phyloP scores from a whole-genome alignment of 1,140 invertebrate genomes.

The Acromyrmex charruanus region DNA sequence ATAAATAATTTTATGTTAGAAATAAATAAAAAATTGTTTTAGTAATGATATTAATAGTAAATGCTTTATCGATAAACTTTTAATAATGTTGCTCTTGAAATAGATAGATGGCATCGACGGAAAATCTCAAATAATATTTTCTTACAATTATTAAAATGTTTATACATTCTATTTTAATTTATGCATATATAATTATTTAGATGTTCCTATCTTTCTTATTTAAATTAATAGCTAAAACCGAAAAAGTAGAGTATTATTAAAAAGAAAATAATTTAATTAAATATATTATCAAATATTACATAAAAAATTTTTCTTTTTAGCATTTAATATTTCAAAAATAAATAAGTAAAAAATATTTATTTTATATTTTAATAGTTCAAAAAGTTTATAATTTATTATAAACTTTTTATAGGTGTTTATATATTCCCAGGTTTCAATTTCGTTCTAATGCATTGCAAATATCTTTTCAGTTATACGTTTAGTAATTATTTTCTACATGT shows the following conservation, averaged over 20 bases:
- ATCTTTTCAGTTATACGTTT: not conserved
- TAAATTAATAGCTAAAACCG: slow-evolving; percentile 86
- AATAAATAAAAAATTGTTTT: not conserved
- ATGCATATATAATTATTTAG: not conserved
- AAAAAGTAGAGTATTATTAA: slow-evolving; percentile 90
- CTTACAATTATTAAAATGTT: slow-evolving; percentile 1
- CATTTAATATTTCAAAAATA: slow-evolving; percentile 87
- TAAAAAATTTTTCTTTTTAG: slow-evolving; percentile 90
- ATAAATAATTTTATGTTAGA: slow-evolving; percentile 7
- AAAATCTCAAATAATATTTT: slow-evolving; percentile 9
- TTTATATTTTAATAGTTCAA: slow-evolving; percentile 63
- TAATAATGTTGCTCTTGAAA: slow-evolving; percentile 5
- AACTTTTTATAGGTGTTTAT: not conserved
- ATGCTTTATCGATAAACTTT: not conserved
- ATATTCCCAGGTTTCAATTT: not conserved
- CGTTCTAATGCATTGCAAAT: not conserved
- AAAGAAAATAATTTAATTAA: slow-evolving; percentile 89
- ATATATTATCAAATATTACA: slow-evolving; percentile 88
- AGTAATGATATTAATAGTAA: slow-evolving; percentile 8
- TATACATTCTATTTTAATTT: slow-evolving; percentile 2
- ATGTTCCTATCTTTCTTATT: not conserved
- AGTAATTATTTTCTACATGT: not conserved
- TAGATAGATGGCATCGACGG: slow-evolving; percentile 24
- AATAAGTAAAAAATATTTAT: slow-evolving; percentile 47
- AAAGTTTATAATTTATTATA: slow-evolving; percentile 20